Conservation (phyloP, 2,888 invertebrate genomes). For the Callyntrura guangdongensis region DNA sequence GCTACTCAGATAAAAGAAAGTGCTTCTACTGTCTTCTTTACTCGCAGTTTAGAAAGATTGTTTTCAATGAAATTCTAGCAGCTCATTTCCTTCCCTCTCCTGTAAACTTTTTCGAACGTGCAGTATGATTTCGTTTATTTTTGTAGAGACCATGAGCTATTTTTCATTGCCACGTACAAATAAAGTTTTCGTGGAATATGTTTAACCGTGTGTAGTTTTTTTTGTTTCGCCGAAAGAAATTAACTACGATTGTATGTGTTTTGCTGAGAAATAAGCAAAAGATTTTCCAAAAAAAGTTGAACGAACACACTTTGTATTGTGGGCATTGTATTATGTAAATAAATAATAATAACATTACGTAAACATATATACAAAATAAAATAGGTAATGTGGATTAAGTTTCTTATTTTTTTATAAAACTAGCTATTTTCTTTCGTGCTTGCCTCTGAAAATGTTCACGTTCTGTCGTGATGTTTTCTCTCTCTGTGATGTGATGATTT, state of each 20-base stretch:
- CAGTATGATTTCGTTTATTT: conserved; percentile 5
- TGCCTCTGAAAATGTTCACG: not conserved
- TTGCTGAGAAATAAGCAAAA: conserved; percentile 22
- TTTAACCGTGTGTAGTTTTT: conserved; percentile 45
- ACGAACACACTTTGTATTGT: not conserved
- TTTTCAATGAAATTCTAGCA: not conserved
- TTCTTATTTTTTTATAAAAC: too few relatives aligned
- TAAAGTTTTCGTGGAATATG: conserved; percentile 11
- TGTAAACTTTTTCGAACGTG: too few relatives aligned
- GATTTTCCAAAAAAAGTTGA: conserved; percentile 44
- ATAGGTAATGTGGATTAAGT: too few relatives aligned
- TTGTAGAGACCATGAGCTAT: conserved; percentile 57
- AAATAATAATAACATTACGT: too few relatives aligned
- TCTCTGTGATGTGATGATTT: not conserved
- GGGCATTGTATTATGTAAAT: not conserved
- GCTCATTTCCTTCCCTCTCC: conserved; percentile 1
- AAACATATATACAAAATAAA: too few relatives aligned
- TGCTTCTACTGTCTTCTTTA: not conserved
- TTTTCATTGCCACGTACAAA: conserved; percentile 67
- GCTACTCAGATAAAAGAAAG: too few relatives aligned
- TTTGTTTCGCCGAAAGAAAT: conserved; percentile 4
- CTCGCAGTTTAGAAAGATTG: not conserved
- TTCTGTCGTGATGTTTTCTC: not conserved
- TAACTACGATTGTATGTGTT: not conserved
- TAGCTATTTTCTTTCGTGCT: too few relatives aligned